Evolutionary conservation across 2,113 vertebrate genomes (phyloP).

Genomic region (zebrafish (Danio rerio)): DNA sequence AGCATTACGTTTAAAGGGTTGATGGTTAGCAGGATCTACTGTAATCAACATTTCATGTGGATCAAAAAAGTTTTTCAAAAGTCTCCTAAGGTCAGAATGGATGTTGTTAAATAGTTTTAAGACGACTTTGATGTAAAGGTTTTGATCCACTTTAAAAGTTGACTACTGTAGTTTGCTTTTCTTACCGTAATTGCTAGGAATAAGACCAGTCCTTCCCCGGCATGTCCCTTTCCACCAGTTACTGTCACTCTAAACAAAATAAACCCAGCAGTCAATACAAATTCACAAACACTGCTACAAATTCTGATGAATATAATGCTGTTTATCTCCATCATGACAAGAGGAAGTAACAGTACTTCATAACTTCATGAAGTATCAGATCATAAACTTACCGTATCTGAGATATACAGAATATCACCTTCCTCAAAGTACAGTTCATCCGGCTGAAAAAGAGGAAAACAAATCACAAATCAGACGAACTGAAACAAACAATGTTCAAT

Average conservation of each 20-base stretch:
- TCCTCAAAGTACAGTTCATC: slow-evolving; percentile 98
- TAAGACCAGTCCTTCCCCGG: slow-evolving; percentile 92
- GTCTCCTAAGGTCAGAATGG: no score
- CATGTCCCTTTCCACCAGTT: slow-evolving; percentile 99
- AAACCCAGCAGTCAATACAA: slow-evolving; percentile 22
- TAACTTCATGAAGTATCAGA: no score
- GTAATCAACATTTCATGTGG: no score
- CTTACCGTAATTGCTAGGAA: slow-evolving; percentile 98
- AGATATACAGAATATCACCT: slow-evolving; percentile 96
- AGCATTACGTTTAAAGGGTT: neutral
- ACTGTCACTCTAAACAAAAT: slow-evolving; percentile 85
- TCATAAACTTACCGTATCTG: slow-evolving; percentile 87
- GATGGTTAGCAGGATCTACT: neutral
- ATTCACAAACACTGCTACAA: neutral
- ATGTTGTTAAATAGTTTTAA: no score
- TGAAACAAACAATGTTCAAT: neutral
- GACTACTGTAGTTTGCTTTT: neutral
- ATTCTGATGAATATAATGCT: neutral
- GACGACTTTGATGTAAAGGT: no score
- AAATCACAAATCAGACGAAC: neutral
- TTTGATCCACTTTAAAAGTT: no score
- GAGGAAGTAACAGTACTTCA: neutral
- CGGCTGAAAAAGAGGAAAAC: slow-evolving; percentile 78
- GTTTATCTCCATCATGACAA: neutral
- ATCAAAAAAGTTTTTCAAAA: no score